Percentiles rank a stretch among this genome's conserved stretches.
Evolutionary conservation across 2,113 vertebrate species (phyloP).

Genomic region (Chaenogobius annularis): DNA sequence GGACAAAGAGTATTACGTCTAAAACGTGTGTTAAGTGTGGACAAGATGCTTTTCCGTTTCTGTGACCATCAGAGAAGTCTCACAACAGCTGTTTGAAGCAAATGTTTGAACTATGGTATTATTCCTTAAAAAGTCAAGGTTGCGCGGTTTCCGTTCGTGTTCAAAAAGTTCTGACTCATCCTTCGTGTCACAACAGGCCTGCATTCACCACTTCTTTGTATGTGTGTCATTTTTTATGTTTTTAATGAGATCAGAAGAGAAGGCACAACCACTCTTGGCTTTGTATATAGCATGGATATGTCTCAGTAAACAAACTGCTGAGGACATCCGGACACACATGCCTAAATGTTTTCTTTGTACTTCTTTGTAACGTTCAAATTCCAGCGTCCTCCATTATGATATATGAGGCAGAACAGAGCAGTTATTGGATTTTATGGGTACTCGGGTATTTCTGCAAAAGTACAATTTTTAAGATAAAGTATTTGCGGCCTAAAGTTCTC

Average conservation of each 20-base stretch:
- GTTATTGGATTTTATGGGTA: slow-evolving; percentile 53
- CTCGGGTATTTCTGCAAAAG: slow-evolving; percentile 38
- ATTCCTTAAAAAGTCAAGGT: slow-evolving; percentile 47
- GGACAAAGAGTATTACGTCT: slow-evolving; percentile 96
- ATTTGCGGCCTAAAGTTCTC: slow-evolving; percentile 49
- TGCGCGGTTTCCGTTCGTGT: slow-evolving; percentile 43
- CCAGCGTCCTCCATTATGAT: slow-evolving; percentile 53
- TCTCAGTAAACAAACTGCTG: slow-evolving; percentile 52
- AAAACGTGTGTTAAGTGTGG: slow-evolving; percentile 52
- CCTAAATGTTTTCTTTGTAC: slow-evolving; percentile 65
- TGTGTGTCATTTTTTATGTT: slow-evolving; percentile 44
- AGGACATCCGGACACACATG: slow-evolving; percentile 52
- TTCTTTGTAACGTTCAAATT: slow-evolving; percentile 66
- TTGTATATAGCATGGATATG: slow-evolving; percentile 73
- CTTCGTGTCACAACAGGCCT: slow-evolving; percentile 53
- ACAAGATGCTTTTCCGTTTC: slow-evolving; percentile 51
- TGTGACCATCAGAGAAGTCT: slow-evolving; percentile 45
- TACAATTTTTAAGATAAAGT: slow-evolving; percentile 48
- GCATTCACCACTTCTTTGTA: slow-evolving; percentile 49
- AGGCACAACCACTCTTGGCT: slow-evolving; percentile 57
- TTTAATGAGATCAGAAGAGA: slow-evolving; percentile 39
- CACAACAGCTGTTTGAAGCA: slow-evolving; percentile 46
- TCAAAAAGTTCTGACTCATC: slow-evolving; percentile 53
- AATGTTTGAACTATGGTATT: slow-evolving; percentile 34
- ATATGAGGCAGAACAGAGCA: slow-evolving; percentile 54